Evolutionary conservation across 2,888 invertebrate species (phyloP).

Genomic region (Cephus runcator): DNA sequence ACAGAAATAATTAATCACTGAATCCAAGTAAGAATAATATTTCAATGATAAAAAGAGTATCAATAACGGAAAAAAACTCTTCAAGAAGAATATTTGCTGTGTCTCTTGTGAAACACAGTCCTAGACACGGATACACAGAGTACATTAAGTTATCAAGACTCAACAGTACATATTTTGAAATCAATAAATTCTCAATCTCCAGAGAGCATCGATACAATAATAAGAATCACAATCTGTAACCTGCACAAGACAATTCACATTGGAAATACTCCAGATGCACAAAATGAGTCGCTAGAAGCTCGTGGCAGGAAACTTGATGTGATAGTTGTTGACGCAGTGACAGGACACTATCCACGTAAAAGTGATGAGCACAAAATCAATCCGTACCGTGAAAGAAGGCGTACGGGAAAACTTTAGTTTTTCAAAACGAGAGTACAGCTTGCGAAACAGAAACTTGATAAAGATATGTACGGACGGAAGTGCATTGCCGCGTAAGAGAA

Average conservation of each 20-base stretch:
- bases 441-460: not conserved
- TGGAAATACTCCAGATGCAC: not conserved
- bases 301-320: not conserved
- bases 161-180: not conserved
- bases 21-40: not conserved
- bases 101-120: not conserved
- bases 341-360: not conserved
- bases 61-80: not conserved
- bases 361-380: not conserved
- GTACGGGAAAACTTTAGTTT: not conserved
- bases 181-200: not conserved
- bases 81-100: not conserved
- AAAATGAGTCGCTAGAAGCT: not conserved
- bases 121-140: not conserved
- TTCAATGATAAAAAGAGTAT: not conserved
- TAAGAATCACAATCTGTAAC: not conserved
- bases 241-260: not conserved
- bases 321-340: not conserved
- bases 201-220: not conserved
- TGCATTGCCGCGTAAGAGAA: constrained; percentile 33
- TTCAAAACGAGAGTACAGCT: not conserved
- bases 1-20: not conserved
- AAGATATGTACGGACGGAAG: constrained; percentile 37
- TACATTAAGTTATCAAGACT: too few species aligned
- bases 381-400: not conserved